These are phyloP conservation scores for Tigriopus californicus DNA, from an alignment of 2,888 invertebrate genomes.

Conservation along the genomic window DNA sequence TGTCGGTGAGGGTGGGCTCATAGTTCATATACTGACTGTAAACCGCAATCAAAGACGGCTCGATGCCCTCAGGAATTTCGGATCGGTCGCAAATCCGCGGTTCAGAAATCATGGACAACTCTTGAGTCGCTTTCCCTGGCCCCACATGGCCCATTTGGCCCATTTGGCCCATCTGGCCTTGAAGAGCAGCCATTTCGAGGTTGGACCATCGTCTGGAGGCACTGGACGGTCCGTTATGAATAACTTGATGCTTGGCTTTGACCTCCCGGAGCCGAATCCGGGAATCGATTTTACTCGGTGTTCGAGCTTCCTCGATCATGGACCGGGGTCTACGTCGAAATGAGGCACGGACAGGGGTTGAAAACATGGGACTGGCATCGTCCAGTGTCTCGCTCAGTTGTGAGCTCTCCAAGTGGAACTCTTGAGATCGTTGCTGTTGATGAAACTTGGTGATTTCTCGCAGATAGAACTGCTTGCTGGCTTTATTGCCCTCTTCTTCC, in stretches of 20 bases:
- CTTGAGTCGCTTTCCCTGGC: background rate
- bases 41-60: slow-evolving; percentile 1
- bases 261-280: background rate
- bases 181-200: background rate
- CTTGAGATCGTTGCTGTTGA: background rate
- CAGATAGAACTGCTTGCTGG: background rate
- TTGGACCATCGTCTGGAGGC: background rate
- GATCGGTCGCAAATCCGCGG: too few species aligned
- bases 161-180: background rate
- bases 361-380: slow-evolving; percentile 5
- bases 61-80: background rate
- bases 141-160: background rate
- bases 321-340: background rate
- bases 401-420: background rate
- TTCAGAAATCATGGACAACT: too few species aligned
- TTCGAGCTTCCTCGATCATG: background rate
- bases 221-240: too few species aligned
- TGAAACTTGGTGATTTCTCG: background rate
- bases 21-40: slow-evolving; percentile 7
- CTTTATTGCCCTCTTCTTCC: too few species aligned
- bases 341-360: slow-evolving; percentile 8
- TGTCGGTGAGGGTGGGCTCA: background rate
- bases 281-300: background rate
- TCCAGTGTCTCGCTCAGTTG: background rate
- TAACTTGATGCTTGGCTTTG: background rate